Base-by-base conservation (phyloP, 2,797 vertebrate genomes). In the Macropodus opercularis region DNA sequence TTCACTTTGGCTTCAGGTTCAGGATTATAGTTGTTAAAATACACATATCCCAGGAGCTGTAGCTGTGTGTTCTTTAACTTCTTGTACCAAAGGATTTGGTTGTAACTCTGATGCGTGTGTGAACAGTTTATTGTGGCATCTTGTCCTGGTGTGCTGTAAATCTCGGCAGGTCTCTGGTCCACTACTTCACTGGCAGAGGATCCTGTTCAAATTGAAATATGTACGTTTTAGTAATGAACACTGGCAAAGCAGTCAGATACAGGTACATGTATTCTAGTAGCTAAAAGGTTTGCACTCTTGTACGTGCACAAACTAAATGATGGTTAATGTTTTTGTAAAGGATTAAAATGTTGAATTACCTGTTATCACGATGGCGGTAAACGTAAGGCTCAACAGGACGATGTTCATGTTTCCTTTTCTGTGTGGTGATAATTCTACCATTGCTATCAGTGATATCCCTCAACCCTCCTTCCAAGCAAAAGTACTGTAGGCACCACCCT, bases 31-130 rank as follows among this genome's bases (percentile, higher is more conserved):
- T 1, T 17, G 1, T 3, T 6, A 3, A 3, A 2, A 8, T 22
- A 14, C 32, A 76, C 9, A 57, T 82, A 54, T 36, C 85, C 83
- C 23, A 89, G 56, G 13, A 75, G 11, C 52, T 84, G 63, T 6
- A 89, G 27, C 13, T 51, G 38, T 49, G 13, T 15, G 8, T 42
- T 27, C 3, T 32, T 8, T 2, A n/a, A 12, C 21, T 85, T 77
- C 17, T 84, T 84, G 67, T 44, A 44, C 42, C 55, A 58, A 2
- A 78, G n/a, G 31, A 89, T 77, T 17, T 0, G 9, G 23, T 81
- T 11, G 2, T 76, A 77, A n/a, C 0, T 18, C 0, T n/a, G 0
- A 22, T 56, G 65, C 13, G 1, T 54, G 53, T 87, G 84, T 24
- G 9, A 53, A 51, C 87, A 88, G 8, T 21, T 0, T 1, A 86